phyloP scores from a whole-genome alignment of 92 coral and sea anemone species.

The Zoanthus gigantus region DNA sequence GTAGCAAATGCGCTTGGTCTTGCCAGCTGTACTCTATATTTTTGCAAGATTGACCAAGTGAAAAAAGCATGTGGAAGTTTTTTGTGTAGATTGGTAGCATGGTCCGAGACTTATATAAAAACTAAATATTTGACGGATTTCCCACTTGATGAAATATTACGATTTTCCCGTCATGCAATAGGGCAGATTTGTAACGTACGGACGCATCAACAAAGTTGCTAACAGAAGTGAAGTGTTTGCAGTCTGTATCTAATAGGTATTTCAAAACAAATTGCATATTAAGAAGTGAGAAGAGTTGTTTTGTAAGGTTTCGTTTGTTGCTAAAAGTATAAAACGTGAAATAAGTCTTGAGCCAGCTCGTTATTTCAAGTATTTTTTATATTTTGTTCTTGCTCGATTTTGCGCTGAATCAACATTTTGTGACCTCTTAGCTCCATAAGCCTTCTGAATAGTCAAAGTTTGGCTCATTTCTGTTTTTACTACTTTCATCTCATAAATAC shows the following conservation, averaged over 20 bases:
- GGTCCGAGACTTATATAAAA: neutral
- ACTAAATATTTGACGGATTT: neutral
- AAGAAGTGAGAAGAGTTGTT: conserved; percentile 29
- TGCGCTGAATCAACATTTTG: too few species aligned
- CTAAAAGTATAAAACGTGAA: neutral
- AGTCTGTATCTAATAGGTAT: conserved; percentile 12
- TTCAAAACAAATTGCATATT: conserved; percentile 9
- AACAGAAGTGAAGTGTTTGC: conserved; percentile 31
- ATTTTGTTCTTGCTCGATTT: too few species aligned
- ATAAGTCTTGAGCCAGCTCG: too few species aligned
- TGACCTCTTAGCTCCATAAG: too few species aligned
- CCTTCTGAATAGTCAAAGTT: too few species aligned
- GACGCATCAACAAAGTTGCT: conserved; percentile 13
- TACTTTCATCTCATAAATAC: too few species aligned
- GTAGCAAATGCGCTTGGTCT: too few species aligned
- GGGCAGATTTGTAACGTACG: conserved; percentile 2
- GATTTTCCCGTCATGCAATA: conserved; percentile 24
- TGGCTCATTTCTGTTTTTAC: too few species aligned
- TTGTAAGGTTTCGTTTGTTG: neutral
- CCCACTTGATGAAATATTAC: neutral
- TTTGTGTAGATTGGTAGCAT: conserved; percentile 12
- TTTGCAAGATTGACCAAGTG: conserved; percentile 4
- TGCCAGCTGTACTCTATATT: conserved; percentile 1
- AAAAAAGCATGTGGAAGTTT: neutral
- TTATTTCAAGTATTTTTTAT: too few species aligned